These are phyloP conservation scores for Oxycera nigricornis DNA, from an alignment of 2,888 invertebrate genomes.

Conservation along the genomic window DNA sequence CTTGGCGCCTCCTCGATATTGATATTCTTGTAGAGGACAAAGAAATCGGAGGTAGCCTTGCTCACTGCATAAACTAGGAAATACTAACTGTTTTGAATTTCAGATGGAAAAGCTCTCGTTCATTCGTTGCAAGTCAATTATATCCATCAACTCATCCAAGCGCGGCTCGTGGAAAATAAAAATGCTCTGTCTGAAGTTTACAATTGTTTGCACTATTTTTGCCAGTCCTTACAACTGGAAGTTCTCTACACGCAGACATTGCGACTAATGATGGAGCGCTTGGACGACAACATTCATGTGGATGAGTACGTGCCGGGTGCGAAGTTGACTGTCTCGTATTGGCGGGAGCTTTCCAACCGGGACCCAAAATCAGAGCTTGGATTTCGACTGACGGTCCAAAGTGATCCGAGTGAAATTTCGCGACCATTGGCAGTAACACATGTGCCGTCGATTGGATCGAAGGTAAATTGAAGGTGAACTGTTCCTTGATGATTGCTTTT, in stretches of 20 bases:
- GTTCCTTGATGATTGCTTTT: not conserved
- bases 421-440: slow-evolving; percentile 76
- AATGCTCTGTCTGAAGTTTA: slow-evolving; percentile 84
- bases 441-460: slow-evolving; percentile 65
- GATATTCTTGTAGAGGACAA: slow-evolving; percentile 96
- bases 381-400: slow-evolving; percentile 87
- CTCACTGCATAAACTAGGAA: slow-evolving; percentile 41
- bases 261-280: slow-evolving; percentile 83
- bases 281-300: slow-evolving; percentile 87
- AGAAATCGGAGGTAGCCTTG: slow-evolving; percentile 82
- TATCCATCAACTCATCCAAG: slow-evolving; percentile 93
- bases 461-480: slow-evolving; percentile 53
- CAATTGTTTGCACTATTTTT: slow-evolving; percentile 88
- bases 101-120: slow-evolving; percentile 93
- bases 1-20: slow-evolving; percentile 95
- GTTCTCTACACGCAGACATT: slow-evolving; percentile 87
- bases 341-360: slow-evolving; percentile 69
- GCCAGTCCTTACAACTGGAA: slow-evolving; percentile 93
- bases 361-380: slow-evolving; percentile 86
- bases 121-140: slow-evolving; percentile 93
- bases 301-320: slow-evolving; percentile 91
- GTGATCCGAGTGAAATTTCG: slow-evolving; percentile 81
- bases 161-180: slow-evolving; percentile 75
- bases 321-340: slow-evolving; percentile 91
- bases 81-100: slow-evolving; percentile 50